A percentile compares a stretch with the other conserved stretches of the same genome.
Conservation (phyloP, 1,140 invertebrate genomes). For the Hycleus phaleratus region DNA sequence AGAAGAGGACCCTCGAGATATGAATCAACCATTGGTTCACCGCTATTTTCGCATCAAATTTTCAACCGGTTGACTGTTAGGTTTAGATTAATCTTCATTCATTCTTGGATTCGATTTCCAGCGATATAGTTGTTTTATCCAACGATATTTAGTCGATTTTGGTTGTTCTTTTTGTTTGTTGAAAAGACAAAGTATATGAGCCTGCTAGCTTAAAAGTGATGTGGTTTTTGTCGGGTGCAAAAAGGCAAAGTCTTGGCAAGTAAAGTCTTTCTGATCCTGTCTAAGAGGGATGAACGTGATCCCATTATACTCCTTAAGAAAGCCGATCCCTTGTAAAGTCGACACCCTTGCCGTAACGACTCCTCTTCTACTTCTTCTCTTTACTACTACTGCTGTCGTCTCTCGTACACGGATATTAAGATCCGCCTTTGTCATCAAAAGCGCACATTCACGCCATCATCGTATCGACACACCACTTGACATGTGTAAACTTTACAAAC, state of each 20-base stretch:
- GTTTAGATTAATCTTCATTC: constrained; percentile 36
- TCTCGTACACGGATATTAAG: constrained; percentile 36
- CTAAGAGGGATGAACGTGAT: constrained; percentile 42
- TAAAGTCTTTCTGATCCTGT: constrained; percentile 36
- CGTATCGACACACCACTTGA: constrained; percentile 32
- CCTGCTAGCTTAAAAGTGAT: too few species aligned
- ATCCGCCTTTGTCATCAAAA: constrained; percentile 37
- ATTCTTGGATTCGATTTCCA: constrained; percentile 23
- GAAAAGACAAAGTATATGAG: not conserved
- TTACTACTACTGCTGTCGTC: constrained; percentile 25
- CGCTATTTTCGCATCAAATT: constrained; percentile 21
- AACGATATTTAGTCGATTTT: not conserved
- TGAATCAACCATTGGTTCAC: constrained; percentile 29
- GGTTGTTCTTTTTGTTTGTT: not conserved
- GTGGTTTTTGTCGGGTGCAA: constrained; percentile 3
- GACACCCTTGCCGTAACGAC: constrained; percentile 37
- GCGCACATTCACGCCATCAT: constrained; percentile 24
- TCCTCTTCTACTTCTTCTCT: constrained; percentile 12
- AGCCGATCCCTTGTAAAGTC: constrained; percentile 39
- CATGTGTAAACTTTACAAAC: constrained; percentile 33
- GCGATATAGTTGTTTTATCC: not conserved
- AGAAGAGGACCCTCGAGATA: constrained; percentile 34
- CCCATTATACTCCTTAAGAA: constrained; percentile 42
- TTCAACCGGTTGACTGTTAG: constrained; percentile 34
- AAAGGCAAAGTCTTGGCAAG: constrained; percentile 31